phyloP scores from a whole-genome alignment of 2,113 vertebrate species.

The Heptranchias perlo region DNA sequence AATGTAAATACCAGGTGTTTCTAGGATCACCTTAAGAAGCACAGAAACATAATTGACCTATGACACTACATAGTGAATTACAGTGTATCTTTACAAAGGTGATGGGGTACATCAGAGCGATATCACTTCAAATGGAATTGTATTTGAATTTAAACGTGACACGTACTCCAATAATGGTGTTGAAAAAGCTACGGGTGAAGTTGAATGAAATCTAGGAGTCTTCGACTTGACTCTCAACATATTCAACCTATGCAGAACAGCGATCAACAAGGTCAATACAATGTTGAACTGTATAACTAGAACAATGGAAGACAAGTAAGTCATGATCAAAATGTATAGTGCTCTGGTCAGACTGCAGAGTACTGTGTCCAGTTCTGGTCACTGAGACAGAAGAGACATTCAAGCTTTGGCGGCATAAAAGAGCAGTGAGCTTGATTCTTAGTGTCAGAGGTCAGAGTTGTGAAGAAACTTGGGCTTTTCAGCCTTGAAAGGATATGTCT shows the following conservation, averaged over 20 bases:
- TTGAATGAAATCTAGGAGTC: neutral
- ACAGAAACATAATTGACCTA: neutral
- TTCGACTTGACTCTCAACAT: no score
- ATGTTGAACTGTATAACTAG: neutral
- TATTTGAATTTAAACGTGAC: neutral
- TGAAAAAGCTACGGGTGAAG: neutral
- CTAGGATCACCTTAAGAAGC: neutral
- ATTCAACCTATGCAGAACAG: no score
- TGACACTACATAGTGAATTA: neutral
- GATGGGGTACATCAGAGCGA: neutral
- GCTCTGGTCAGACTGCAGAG: neutral
- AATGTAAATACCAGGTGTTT: neutral
- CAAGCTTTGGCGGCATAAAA: neutral
- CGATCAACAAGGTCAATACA: no score
- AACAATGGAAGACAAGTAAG: neutral
- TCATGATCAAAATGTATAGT: neutral
- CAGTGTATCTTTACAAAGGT: neutral
- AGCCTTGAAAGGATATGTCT: neutral
- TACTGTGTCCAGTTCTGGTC: neutral
- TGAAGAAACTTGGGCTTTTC: neutral
- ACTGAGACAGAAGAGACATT: neutral
- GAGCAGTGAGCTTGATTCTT: neutral
- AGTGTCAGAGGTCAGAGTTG: neutral
- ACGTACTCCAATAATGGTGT: neutral
- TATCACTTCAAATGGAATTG: neutral